These are phyloP conservation scores for Pardalotus punctatus DNA, from an alignment of 2,113 vertebrate genomes.

Conservation along the genomic window DNA sequence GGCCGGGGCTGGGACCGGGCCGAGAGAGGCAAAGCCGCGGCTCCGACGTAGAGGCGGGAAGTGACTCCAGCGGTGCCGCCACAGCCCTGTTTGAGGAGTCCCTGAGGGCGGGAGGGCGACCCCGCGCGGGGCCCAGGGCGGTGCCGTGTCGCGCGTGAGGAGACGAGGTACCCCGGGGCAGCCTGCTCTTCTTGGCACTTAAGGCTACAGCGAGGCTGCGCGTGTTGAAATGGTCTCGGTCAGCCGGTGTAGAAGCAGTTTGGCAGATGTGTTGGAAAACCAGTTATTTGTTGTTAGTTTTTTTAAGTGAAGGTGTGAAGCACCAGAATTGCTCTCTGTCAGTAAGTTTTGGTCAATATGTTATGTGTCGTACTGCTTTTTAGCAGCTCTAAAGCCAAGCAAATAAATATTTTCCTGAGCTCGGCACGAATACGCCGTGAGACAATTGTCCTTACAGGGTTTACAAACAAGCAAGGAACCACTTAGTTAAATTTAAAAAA, in stretches of 20 bases:
- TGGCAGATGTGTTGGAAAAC: not conserved
- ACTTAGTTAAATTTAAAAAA: not conserved
- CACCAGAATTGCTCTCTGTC: not conserved
- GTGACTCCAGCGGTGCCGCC: not conserved
- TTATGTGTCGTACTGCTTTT: not conserved
- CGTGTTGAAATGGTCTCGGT: not conserved
- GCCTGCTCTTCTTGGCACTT: fast-evolving
- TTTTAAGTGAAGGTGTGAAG: not conserved
- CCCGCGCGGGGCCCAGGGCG: no score
- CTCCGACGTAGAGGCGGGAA: not conserved
- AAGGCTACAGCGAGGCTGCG: not conserved
- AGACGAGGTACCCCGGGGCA: not conserved
- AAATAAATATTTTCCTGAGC: not conserved
- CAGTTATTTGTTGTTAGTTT: not conserved
- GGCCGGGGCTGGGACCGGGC: no score
- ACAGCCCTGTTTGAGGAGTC: not conserved
- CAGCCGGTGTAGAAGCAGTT: not conserved
- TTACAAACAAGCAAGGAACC: not conserved
- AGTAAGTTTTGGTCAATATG: not conserved
- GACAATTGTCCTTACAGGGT: not conserved
- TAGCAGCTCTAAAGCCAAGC: not conserved
- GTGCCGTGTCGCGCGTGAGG: not conserved
- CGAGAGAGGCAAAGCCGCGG: no score
- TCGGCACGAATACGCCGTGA: not conserved
- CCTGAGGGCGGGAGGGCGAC: not conserved